Evolutionary conservation across 2,113 vertebrate species (phyloP).

Genomic region (Rhinopomastus cyanomelas): DNA sequence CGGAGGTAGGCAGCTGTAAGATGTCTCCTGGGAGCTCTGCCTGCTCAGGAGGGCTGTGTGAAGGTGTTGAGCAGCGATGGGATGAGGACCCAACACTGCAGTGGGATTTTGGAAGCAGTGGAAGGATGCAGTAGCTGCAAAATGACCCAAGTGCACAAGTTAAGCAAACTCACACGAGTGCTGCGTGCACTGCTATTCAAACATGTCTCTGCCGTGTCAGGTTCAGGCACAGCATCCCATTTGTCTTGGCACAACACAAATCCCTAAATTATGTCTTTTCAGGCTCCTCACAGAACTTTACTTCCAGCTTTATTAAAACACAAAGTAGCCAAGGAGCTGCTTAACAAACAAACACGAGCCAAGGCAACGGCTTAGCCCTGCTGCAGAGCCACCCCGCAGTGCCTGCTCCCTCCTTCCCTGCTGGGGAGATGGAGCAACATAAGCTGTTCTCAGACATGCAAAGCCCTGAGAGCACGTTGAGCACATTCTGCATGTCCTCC

Average conservation of each 20-base stretch:
- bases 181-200: not conserved
- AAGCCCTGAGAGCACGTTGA: not conserved
- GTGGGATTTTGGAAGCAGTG: not conserved
- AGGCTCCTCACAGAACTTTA: not conserved
- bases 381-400: not conserved
- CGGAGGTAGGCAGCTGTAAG: not conserved
- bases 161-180: constrained; percentile 12
- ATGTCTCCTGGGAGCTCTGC: not conserved
- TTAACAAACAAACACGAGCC: not conserved
- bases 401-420: not conserved
- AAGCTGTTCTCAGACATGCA: not conserved
- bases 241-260: constrained; percentile 46
- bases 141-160: not conserved
- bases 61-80: not conserved
- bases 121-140: not conserved
- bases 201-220: constrained; percentile 5
- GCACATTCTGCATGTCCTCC: not conserved
- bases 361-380: not conserved
- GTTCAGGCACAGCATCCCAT: constrained; percentile 59
- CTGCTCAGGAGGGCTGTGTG: rapidly evolving
- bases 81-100: not conserved
- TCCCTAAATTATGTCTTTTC: constrained; percentile 47
- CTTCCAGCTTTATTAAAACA: constrained; percentile 43
- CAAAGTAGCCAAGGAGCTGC: constrained; percentile 26
- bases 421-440: not conserved